phyloP scores from a whole-genome alignment of 2,888 invertebrate genomes.

The Xestia ashworthii region DNA sequence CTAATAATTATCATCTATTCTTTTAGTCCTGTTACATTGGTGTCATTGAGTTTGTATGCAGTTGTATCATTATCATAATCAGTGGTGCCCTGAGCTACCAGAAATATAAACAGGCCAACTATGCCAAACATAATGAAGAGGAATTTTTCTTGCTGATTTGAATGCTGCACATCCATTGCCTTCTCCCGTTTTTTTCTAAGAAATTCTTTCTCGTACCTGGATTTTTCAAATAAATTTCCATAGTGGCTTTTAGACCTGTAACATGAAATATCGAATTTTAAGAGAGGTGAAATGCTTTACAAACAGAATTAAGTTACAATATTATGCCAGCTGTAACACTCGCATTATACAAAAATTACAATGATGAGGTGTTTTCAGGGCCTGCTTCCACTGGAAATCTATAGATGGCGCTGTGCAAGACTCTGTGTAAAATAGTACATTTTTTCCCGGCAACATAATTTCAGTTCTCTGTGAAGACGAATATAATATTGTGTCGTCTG shows the following conservation, averaged over 20 bases:
- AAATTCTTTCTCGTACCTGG: slow-evolving; percentile 76
- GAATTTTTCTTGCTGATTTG: slow-evolving; percentile 75
- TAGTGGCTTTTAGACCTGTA: slow-evolving; percentile 90
- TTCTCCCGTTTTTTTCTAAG: slow-evolving; percentile 69
- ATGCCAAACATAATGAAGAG: slow-evolving; percentile 74
- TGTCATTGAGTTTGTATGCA: background rate
- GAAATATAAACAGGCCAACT: slow-evolving; percentile 71
- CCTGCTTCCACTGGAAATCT: too few relatives aligned
- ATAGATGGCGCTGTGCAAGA: too few relatives aligned
- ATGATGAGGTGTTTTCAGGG: background rate
- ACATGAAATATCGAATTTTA: slow-evolving; percentile 41
- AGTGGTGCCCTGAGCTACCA: slow-evolving; percentile 74
- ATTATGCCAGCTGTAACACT: background rate
- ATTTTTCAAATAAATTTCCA: slow-evolving; percentile 79
- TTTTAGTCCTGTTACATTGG: background rate
- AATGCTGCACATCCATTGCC: slow-evolving; percentile 49
- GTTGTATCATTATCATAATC: slow-evolving; percentile 77
- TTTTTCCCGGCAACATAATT: too few relatives aligned
- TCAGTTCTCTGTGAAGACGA: too few relatives aligned
- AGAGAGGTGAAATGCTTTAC: background rate
- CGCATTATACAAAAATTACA: background rate
- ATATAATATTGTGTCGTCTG: too few relatives aligned
- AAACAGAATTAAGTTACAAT: background rate
- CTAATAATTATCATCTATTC: slow-evolving; percentile 8
- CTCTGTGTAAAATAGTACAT: too few relatives aligned